These are phyloP conservation scores for Bombus soroeensis DNA, from an alignment of 1,140 invertebrate species.

Conservation along the genomic window DNA sequence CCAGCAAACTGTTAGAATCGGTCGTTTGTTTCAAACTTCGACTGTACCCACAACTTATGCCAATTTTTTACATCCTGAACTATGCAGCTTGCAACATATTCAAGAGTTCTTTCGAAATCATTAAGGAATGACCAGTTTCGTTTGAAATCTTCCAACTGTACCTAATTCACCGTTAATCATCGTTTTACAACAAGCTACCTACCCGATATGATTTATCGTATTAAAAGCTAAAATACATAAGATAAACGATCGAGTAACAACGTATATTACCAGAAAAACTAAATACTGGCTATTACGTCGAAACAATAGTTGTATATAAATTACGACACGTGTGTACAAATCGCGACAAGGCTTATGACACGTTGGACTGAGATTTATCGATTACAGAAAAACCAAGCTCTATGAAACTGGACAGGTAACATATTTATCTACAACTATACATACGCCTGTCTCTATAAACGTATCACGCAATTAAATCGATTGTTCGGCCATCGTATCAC, in stretches of 20 bases:
- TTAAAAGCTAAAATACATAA: background rate
- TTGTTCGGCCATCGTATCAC: background rate
- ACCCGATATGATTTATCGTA: background rate
- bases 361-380: background rate
- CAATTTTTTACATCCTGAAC: background rate
- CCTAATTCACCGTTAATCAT: background rate
- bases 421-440: background rate
- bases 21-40: background rate
- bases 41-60: background rate
- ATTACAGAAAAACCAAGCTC: background rate
- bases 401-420: background rate
- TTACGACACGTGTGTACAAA: background rate
- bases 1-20: background rate
- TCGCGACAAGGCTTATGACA: background rate
- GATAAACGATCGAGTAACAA: background rate
- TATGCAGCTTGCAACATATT: background rate
- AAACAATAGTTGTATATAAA: background rate
- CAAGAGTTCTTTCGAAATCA: background rate
- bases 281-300: background rate
- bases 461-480: slow-evolving; percentile 16
- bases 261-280: background rate
- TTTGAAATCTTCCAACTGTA: background rate
- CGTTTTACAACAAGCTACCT: background rate
- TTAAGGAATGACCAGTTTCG: background rate
- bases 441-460: background rate